Evolutionary conservation across 2,797 vertebrate species (phyloP).

Genomic region (Apodemus agrarius): DNA sequence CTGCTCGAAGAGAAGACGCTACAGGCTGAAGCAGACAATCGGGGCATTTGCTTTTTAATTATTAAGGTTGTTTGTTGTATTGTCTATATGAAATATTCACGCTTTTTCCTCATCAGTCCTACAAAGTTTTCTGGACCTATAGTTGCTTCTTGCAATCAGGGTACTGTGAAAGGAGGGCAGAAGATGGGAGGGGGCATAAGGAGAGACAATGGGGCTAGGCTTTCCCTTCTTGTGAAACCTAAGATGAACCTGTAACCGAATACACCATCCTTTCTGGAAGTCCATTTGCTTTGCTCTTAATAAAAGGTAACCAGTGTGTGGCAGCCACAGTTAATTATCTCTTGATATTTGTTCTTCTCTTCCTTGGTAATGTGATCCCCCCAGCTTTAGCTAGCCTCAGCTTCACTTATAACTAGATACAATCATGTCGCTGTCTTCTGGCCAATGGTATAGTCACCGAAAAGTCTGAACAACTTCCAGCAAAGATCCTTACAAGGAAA

Average conservation of each 20-base stretch:
- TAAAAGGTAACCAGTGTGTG: conserved; percentile 62
- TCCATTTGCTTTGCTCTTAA: conserved; percentile 62
- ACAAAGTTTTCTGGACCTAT: not conserved
- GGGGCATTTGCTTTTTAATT: not conserved
- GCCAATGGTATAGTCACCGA: not conserved
- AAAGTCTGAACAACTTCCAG: conserved; percentile 41
- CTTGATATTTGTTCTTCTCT: conserved; percentile 51
- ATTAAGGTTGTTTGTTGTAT: not conserved
- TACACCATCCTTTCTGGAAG: conserved; percentile 18
- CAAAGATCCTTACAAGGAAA: not conserved
- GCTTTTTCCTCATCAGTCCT: conserved; percentile 44
- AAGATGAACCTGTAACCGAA: conserved; percentile 61
- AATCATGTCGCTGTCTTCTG: conserved; percentile 1
- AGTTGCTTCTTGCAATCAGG: not conserved
- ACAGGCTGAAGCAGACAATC: not conserved
- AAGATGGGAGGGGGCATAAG: not conserved
- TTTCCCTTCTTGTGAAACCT: conserved; percentile 51
- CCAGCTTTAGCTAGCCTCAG: conserved; percentile 26
- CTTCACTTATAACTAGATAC: not conserved
- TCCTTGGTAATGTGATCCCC: conserved; percentile 50
- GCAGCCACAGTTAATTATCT: conserved; percentile 60
- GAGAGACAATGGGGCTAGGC: not conserved
- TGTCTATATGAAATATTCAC: not conserved
- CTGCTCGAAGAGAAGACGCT: conserved; percentile 30
- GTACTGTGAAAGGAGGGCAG: not conserved